Evolutionary conservation across 2,113 vertebrate species (phyloP).

Genomic region (Calonectris borealis): DNA sequence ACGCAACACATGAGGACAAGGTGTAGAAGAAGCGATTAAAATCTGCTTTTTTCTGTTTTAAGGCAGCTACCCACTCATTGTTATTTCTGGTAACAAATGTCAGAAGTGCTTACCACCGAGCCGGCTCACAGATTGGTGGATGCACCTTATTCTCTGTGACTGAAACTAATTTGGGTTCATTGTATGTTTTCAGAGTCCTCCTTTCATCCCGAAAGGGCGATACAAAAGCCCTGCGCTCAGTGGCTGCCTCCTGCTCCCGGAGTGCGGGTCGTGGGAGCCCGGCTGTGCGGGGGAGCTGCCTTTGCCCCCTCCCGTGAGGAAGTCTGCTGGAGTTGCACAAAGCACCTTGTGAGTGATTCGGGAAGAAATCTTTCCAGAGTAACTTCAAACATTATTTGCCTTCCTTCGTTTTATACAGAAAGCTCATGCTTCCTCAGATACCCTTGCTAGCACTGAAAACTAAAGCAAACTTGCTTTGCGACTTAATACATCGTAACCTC

Average conservation of each 20-base stretch:
- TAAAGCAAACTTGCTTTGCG: neutral
- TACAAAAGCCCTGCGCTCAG: neutral
- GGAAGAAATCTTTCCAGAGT: neutral
- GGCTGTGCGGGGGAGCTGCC: neutral
- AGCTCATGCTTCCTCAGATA: neutral
- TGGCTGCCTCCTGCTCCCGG: neutral
- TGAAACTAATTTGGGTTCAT: neutral
- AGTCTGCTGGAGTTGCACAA: neutral
- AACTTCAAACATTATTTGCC: neutral
- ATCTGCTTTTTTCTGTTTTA: neutral
- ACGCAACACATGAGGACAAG: neutral
- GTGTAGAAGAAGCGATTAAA: neutral
- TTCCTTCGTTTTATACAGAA: neutral
- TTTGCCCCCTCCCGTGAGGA: neutral
- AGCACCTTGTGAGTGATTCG: neutral
- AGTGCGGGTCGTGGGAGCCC: neutral
- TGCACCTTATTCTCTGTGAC: neutral
- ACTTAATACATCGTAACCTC: neutral
- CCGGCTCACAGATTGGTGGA: neutral
- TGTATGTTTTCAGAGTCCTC: neutral
- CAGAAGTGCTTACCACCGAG: neutral
- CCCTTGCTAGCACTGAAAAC: neutral
- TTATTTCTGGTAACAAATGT: conserved; percentile 6
- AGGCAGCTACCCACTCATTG: neutral
- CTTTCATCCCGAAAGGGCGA: neutral